Base-by-base conservation (phyloP, 1,140 invertebrate genomes). In the Pseudomyrmex concolor region DNA sequence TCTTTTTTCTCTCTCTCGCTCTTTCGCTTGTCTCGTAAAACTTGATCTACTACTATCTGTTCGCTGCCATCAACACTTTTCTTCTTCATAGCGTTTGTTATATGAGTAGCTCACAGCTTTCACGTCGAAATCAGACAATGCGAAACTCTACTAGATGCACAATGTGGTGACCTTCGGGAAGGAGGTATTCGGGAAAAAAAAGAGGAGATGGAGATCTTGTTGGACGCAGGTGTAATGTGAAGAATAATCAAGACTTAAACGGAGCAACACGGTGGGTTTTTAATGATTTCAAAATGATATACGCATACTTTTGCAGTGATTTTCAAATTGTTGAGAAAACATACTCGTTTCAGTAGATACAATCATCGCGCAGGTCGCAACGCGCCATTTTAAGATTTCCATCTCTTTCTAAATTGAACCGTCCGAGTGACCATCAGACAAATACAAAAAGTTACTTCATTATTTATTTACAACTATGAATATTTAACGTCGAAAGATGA, bases 11-110 rank as follows among this genome's bases (percentile, higher is more conserved):
- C 25, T 22, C 22, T 25, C 13, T 63, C 60, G 8, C 60, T 25
- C 60, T 25, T 13, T 43, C 2, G 45, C 62, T 64, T 9, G 15
- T 45, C 15, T 45, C 13, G 55, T 71, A 70, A 80, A 92, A 92
- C 87, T 90, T 91, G 92, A 92, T 83, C 90, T 93, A 93, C 13
- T 7, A 91, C 92, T 93, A 93, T 84, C 87, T 90, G 87, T 76
- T 86, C 87, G 59, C 43, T 43, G 60, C 86, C 85, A 87, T 84
- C 7, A 15, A 81, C 81, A 87, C 82, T 86, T 84, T 55, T 63
- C 9, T 13, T 66, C 25, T 54, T 68, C 57, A 10, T 54, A n/a
- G 66, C 13, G 66, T 76, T 76, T 76, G 25, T 54, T 48, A 25
- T n/a, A 43, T 48, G 64, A 83, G 82, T 77, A 91, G 87, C 89